Evolutionary conservation across 2,888 invertebrate genomes (phyloP), one percentile per base, ranked within the genome.

Genomic region (Corbicula japonica): DNA sequence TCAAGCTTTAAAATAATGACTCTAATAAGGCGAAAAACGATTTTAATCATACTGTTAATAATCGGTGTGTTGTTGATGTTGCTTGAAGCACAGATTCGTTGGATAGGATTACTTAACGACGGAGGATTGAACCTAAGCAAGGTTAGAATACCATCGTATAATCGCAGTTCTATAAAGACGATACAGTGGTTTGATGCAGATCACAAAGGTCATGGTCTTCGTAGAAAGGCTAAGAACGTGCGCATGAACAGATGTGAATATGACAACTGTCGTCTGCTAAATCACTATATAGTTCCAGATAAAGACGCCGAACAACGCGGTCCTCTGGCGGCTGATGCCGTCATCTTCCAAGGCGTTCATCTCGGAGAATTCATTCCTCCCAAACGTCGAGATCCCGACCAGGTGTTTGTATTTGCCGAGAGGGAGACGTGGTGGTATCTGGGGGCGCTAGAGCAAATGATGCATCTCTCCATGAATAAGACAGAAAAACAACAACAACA

Each of bases 321-420:
- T 12, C 56, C 38, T 3, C 56, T 73, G 18, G 56, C 18, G 26
- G 73, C 65, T 5, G 73, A 73, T 28, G 73, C 73, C 10, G 56
- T 73, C 6, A 21, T 73, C 0, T 38, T 73, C 18, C 73, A 73
- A 54, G 48, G 58, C 0, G 28, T 2, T 30, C 54, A 58, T 38
- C 21, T 48, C 6, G 44, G 32, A 35, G 26, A 23, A 18, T 6
- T 73, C n/a, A 2, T 32, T 2, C 38, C 48, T 1, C 73, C 65
- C 1, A 32, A 26, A 23, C 50, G 63, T 21, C 50, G 63, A 2
- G 50, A 63, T 34, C 34, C 21, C 8, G 35, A 56, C n/a, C 46
- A 65, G 44, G 44, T 73, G 15, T 73, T 73, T 46, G 65, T 73
- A 6, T 46, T 56, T 12, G 73, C 58, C 12, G 73, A 73, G 30